Evolutionary conservation across 2,797 vertebrate genomes (phyloP).

Genomic region (Molossus molossus): DNA sequence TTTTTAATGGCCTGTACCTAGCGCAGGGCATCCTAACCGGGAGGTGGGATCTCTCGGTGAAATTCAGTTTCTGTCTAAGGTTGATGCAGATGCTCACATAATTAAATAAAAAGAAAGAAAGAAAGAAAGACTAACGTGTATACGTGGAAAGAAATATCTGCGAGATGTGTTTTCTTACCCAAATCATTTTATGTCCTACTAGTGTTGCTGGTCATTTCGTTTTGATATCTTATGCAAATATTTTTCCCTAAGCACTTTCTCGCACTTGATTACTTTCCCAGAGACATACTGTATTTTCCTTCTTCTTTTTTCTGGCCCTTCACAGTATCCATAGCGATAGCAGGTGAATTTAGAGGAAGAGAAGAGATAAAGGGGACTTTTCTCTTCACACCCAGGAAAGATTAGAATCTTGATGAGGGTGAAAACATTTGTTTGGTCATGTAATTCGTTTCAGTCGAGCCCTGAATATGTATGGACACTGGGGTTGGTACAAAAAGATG

Average conservation of each 20-base stretch:
- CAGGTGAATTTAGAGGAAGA: neutral
- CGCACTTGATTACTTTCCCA: neutral
- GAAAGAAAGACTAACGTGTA: neutral
- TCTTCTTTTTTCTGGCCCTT: constrained; percentile 3
- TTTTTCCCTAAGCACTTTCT: neutral
- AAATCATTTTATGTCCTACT: neutral
- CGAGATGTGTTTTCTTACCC: neutral
- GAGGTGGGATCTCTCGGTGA: neutral
- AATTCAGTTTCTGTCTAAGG: constrained; percentile 18
- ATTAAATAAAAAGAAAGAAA: constrained; percentile 42
- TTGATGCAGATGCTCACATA: neutral
- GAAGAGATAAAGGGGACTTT: neutral
- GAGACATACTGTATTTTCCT: neutral
- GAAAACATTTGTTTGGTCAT: neutral
- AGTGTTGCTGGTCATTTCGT: neutral
- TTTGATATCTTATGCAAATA: neutral
- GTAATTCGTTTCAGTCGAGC: neutral
- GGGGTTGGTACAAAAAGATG: neutral
- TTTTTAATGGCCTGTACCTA: constrained; percentile 47
- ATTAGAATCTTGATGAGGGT: neutral
- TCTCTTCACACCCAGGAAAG: neutral
- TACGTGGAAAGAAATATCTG: neutral
- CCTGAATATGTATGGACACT: neutral
- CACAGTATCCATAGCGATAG: neutral
- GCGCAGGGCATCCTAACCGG: neutral